Percentiles rank a stretch among this genome's conserved stretches.
Conservation (phyloP, 2,113 vertebrate species). For the Scytalopus superciliaris region DNA sequence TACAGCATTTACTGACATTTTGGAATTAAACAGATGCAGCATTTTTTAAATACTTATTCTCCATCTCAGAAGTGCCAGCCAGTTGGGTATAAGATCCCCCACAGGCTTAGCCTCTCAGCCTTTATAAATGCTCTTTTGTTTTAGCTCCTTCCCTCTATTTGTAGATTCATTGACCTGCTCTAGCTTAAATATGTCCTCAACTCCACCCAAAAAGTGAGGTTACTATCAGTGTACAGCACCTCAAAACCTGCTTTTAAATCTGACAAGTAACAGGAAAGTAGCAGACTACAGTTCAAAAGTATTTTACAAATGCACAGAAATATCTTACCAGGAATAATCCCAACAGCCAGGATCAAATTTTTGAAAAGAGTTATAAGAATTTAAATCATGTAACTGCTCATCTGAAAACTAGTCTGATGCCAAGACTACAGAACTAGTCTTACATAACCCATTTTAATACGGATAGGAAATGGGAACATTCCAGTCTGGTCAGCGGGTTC, state of each 20-base stretch:
- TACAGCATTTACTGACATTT: neutral
- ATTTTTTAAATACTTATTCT: neutral
- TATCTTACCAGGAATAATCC: neutral
- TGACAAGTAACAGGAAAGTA: neutral
- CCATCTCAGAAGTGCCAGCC: neutral
- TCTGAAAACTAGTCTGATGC: neutral
- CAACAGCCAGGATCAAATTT: neutral
- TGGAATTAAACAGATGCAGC: neutral
- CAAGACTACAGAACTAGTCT: neutral
- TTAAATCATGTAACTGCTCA: neutral
- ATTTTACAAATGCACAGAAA: neutral
- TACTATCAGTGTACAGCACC: neutral
- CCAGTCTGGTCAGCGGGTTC: neutral
- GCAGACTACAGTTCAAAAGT: neutral
- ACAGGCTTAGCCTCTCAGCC: neutral
- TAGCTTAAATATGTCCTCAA: neutral
- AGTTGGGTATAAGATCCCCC: neutral
- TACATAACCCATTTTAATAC: neutral
- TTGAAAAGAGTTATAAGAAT: neutral
- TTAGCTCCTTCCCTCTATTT: neutral
- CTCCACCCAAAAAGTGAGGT: neutral
- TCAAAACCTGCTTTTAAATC: neutral
- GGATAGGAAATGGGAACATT: constrained; percentile 46
- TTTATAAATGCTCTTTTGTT: neutral
- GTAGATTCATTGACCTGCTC: neutral